Conservation (phyloP, 2,888 invertebrate genomes). For the Coelopa pilipes region DNA sequence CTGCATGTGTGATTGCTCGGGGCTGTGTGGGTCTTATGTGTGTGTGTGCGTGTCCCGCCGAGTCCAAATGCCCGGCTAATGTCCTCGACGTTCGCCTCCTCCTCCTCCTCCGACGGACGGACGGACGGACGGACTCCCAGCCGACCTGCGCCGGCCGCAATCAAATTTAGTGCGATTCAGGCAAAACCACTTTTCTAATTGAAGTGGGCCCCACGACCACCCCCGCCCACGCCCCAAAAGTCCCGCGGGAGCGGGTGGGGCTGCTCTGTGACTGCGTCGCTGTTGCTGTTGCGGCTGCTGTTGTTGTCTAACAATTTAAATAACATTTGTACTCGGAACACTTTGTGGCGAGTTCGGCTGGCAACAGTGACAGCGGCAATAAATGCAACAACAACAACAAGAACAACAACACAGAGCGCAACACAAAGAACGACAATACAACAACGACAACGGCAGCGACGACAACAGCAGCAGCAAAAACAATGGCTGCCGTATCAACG, state of each 20-base stretch:
- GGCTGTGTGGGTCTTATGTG: no score
- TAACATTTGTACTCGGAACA: conserved; percentile 38
- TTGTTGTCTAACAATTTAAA: conserved; percentile 43
- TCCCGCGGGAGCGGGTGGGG: background rate
- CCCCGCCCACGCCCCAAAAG: background rate
- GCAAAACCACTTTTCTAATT: conserved; percentile 32
- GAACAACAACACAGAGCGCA: background rate
- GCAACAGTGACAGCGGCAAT: background rate
- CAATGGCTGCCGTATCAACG: background rate
- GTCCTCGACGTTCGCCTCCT: no score
- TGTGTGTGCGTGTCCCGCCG: no score
- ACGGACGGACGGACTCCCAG: no score
- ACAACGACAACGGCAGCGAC: no score
- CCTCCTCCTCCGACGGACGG: no score
- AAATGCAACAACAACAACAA: background rate
- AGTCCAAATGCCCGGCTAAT: no score
- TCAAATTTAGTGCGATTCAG: conserved; percentile 28
- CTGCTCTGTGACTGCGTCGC: background rate
- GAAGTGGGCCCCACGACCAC: conserved; percentile 8
- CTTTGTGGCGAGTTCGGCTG: conserved; percentile 19
- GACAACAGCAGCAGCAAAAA: background rate
- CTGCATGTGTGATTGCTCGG: no score
- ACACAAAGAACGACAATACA: background rate
- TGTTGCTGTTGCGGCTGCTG: background rate
- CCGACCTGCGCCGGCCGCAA: no score